A percentile compares a stretch with the other conserved stretches of the same genome.
These are phyloP conservation scores for Paralichthys olivaceus DNA, from an alignment of 2,113 vertebrate species.

Conservation along the genomic window DNA sequence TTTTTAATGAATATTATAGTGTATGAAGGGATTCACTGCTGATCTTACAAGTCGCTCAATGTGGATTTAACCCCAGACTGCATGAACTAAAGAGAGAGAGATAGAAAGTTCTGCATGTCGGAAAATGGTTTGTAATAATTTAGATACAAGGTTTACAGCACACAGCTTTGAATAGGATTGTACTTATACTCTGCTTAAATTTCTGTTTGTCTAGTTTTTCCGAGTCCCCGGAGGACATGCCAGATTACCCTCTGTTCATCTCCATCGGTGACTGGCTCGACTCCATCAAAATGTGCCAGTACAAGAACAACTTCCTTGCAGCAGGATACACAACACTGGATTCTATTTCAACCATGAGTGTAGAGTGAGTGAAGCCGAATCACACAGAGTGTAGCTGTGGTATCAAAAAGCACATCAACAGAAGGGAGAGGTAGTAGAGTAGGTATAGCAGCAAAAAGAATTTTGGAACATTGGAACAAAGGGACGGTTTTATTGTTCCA, in stretches of 20 bases:
- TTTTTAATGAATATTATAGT: too few species aligned
- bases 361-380: conserved; percentile 92
- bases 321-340: conserved; percentile 97
- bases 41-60: too few species aligned
- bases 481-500: not conserved
- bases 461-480: not conserved
- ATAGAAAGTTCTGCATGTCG: not conserved
- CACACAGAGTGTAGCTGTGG: conserved; percentile 1
- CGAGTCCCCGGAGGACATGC: conserved; percentile 91
- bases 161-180: not conserved
- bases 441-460: conserved; percentile 3
- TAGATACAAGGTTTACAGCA: not conserved
- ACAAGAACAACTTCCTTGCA: conserved; percentile 97
- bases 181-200: not conserved
- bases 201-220: conserved; percentile 84
- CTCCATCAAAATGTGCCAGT: conserved; percentile 99
- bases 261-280: conserved; percentile 98
- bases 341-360: conserved; percentile 95
- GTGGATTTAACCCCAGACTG: not conserved
- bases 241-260: conserved; percentile 96
- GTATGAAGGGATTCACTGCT: not conserved
- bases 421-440: not conserved
- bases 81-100: not conserved
- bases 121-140: not conserved
- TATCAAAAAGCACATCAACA: conserved; percentile 5